Percentiles rank a stretch among this genome's conserved stretches.
Evolutionary conservation across 2,113 vertebrate species (phyloP).

Genomic region (Chamaetylas fuelleborni): DNA sequence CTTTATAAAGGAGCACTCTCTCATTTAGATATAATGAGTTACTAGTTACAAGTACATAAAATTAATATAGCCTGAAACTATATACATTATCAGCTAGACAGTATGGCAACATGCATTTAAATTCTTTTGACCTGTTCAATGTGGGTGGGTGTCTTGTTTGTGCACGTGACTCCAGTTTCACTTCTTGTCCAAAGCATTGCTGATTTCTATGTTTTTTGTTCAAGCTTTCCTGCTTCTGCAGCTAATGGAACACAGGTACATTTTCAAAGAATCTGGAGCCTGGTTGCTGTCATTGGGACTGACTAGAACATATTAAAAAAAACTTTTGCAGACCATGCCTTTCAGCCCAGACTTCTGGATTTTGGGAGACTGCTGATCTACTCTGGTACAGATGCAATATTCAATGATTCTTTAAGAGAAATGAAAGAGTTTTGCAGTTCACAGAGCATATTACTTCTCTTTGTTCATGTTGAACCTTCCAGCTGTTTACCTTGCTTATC

Average conservation of each 20-base stretch:
- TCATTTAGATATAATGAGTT: neutral
- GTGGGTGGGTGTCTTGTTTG: neutral
- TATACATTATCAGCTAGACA: neutral
- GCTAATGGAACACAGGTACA: neutral
- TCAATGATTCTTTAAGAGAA: neutral
- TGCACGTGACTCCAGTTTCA: neutral
- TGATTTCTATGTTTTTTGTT: neutral
- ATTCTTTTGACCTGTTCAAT: neutral
- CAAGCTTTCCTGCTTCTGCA: neutral
- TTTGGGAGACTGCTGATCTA: neutral
- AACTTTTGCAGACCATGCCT: neutral
- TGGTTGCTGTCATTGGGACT: neutral
- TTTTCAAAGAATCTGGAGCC: neutral
- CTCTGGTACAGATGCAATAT: neutral
- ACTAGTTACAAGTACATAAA: neutral
- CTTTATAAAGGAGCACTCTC: neutral
- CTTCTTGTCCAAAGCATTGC: neutral
- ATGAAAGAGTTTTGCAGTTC: neutral
- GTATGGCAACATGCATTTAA: neutral
- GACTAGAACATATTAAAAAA: neutral
- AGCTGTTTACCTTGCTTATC: neutral
- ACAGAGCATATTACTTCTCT: neutral
- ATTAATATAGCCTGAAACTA: neutral
- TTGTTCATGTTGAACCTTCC: neutral
- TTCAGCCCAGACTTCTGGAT: neutral